Evolutionary conservation across 2,797 vertebrate species (phyloP).

Genomic region (Saxicola maurus): DNA sequence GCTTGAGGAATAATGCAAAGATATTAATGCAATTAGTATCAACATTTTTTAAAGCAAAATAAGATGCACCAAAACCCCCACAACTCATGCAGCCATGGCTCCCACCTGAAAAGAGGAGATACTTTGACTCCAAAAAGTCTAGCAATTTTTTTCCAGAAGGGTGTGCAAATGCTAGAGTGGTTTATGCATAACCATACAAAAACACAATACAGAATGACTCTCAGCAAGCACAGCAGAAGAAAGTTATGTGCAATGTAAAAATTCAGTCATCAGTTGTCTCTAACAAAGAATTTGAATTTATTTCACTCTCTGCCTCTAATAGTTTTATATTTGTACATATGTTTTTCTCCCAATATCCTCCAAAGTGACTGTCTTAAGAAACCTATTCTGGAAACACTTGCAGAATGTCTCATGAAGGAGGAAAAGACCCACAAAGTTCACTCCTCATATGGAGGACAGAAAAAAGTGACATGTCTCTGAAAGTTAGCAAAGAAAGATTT

Average conservation of each 20-base stretch:
- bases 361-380: not conserved
- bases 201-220: not conserved
- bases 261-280: not conserved
- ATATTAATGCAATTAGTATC: not conserved
- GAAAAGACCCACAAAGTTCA: not conserved
- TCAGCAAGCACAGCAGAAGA: not conserved
- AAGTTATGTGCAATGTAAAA: not conserved
- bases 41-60: not conserved
- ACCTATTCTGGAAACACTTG: not conserved
- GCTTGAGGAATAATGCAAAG: not conserved
- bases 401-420: not conserved
- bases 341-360: not conserved
- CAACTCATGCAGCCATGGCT: not conserved
- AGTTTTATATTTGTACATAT: not conserved
- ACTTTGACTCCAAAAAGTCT: not conserved
- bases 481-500: not conserved
- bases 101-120: not conserved
- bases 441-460: rapidly evolving
- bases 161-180: not conserved
- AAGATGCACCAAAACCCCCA: rapidly evolving
- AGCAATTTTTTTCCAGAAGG: not conserved
- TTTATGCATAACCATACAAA: not conserved
- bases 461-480: not conserved
- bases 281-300: not conserved
- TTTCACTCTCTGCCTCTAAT: not conserved